These are phyloP conservation scores for Petrophora chlorosata DNA, from an alignment of 2,888 invertebrate species.

Conservation along the genomic window DNA sequence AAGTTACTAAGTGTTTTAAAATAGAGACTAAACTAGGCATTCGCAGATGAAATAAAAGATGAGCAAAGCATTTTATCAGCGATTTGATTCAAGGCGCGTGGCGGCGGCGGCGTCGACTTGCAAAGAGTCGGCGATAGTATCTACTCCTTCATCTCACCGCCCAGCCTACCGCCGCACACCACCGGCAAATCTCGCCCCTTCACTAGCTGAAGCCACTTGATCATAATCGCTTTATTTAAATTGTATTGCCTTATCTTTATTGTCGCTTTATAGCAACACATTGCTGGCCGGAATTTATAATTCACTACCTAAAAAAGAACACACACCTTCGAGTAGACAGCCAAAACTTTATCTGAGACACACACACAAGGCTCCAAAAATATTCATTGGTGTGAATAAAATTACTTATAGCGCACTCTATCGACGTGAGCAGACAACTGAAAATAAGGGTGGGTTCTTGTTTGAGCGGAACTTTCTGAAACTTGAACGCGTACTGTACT, in stretches of 20 bases:
- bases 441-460: constrained; percentile 45
- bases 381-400: neutral
- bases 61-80: constrained; percentile 65
- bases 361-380: no score
- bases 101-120: constrained; percentile 64
- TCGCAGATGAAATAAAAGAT: constrained; percentile 72
- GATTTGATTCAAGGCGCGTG: constrained; percentile 71
- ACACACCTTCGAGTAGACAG: no score
- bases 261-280: constrained; percentile 35
- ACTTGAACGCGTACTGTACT: constrained; percentile 34
- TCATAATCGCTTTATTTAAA: constrained; percentile 65
- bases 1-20: constrained; percentile 23
- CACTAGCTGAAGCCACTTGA: constrained; percentile 58
- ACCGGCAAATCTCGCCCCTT: constrained; percentile 53
- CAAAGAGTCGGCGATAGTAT: constrained; percentile 69
- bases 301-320: constrained; percentile 3
- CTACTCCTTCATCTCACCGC: constrained; percentile 74
- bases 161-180: constrained; percentile 47
- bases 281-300: constrained; percentile 37
- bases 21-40: constrained; percentile 36
- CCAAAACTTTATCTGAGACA: neutral
- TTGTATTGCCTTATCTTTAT: constrained; percentile 61
- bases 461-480: constrained; percentile 36
- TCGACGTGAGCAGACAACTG: constrained; percentile 50
- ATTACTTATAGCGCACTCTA: constrained; percentile 66